These are phyloP conservation scores for Acomys russatus DNA, from an alignment of 2,797 vertebrate species.

Conservation along the genomic window DNA sequence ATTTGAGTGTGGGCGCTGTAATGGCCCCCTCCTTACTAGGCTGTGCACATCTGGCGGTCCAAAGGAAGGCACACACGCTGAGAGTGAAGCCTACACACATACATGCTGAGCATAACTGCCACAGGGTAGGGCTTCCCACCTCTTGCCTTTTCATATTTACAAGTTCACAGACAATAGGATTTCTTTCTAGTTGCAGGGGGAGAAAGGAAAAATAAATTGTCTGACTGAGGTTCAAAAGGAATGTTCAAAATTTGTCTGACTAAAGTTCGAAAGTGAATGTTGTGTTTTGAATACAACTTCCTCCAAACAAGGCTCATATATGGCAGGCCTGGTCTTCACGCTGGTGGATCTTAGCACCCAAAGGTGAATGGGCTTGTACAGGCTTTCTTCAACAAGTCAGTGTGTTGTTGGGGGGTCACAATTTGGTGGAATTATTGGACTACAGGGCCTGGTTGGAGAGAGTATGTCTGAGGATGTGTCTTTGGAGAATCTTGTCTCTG, in stretches of 20 bases:
- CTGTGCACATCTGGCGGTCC: background rate
- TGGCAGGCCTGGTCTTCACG: background rate
- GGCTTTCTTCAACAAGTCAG: background rate
- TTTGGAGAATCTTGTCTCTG: background rate
- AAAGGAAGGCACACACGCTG: background rate
- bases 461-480: too few species aligned
- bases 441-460: background rate
- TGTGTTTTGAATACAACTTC: background rate
- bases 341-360: background rate
- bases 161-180: accelerated
- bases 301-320: background rate
- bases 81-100: background rate
- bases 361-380: background rate
- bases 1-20: background rate
- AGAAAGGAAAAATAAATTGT: conserved; percentile 13
- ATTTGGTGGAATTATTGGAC: background rate
- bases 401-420: background rate
- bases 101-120: background rate
- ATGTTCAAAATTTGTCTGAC: too few species aligned
- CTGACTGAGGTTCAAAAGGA: background rate
- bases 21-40: background rate
- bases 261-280: background rate
- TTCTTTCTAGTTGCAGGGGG: background rate
- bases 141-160: background rate
- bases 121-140: background rate